phyloP scores from a whole-genome alignment of 2,113 vertebrate genomes.

The Grus americana region DNA sequence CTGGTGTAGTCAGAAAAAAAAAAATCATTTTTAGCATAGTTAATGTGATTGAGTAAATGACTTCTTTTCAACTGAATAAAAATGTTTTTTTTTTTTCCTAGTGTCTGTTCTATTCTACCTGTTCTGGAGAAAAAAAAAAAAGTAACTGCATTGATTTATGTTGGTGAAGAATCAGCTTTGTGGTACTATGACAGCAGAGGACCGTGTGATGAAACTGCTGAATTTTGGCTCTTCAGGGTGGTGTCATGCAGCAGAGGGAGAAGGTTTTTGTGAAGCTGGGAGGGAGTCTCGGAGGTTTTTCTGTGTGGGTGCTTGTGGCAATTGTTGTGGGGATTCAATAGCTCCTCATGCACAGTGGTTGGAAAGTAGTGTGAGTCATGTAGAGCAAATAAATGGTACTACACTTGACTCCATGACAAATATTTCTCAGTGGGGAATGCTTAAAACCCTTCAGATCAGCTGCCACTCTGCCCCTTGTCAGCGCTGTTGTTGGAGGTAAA shows the following conservation, averaged over 20 bases:
- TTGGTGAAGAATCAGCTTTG: not conserved
- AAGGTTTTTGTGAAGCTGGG: not conserved
- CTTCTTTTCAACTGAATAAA: slow-evolving; percentile 69
- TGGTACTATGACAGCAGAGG: not conserved
- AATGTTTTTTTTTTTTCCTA: slow-evolving; percentile 37
- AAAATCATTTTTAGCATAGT: slow-evolving; percentile 64
- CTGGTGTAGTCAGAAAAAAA: slow-evolving; percentile 65
- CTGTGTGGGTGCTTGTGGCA: not conserved
- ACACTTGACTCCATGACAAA: not conserved
- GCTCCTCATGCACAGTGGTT: rapidly evolving
- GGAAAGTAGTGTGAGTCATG: not conserved
- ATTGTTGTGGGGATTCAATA: not conserved
- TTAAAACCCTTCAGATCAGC: not conserved
- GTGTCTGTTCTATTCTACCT: slow-evolving; percentile 62
- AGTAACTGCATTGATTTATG: not conserved
- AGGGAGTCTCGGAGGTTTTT: not conserved
- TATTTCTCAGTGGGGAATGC: not conserved
- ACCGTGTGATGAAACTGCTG: not conserved
- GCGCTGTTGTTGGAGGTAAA: not conserved
- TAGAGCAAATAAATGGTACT: not conserved
- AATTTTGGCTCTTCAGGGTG: not conserved
- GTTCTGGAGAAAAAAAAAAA: not conserved
- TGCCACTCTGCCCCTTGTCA: rapidly evolving
- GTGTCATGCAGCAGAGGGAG: not conserved
- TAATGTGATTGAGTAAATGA: slow-evolving; percentile 67